phyloP scores from a whole-genome alignment of 2,797 vertebrate genomes.

The Pogonophryne albipinna region DNA sequence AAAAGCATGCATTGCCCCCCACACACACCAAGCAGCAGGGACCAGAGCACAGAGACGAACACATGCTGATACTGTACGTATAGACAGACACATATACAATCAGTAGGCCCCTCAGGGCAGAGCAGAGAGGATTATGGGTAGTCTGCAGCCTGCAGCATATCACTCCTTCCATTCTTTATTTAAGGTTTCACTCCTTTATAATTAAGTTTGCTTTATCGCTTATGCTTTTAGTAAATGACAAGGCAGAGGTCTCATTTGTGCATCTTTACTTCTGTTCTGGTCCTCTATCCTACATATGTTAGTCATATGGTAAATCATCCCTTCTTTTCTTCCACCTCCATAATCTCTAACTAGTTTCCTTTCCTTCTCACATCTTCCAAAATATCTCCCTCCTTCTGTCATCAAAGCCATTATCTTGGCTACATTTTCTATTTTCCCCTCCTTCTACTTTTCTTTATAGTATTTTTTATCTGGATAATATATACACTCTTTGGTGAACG shows the following conservation, averaged over 20 bases:
- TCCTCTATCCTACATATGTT: conserved; percentile 8
- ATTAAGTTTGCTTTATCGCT: conserved; percentile 28
- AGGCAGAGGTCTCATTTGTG: conserved; percentile 20
- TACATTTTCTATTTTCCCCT: conserved; percentile 13
- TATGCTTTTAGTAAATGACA: conserved; percentile 22
- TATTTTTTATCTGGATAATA: conserved; percentile 42
- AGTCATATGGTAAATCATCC: background rate
- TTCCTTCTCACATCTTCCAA: conserved; percentile 26
- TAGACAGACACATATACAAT: conserved; percentile 34
- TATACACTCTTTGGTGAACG: conserved; percentile 16
- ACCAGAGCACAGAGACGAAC: conserved; percentile 15
- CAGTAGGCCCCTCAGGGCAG: conserved; percentile 20
- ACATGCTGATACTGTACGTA: conserved; percentile 30
- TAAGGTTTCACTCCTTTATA: conserved; percentile 50
- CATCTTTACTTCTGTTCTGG: conserved; percentile 11
- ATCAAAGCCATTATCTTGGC: conserved; percentile 47
- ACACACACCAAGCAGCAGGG: conserved; percentile 28
- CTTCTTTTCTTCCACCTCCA: conserved; percentile 11
- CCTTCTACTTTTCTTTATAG: conserved; percentile 26
- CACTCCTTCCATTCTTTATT: conserved; percentile 36
- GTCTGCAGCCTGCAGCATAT: conserved; percentile 40
- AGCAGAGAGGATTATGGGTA: conserved; percentile 50
- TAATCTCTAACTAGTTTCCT: conserved; percentile 20
- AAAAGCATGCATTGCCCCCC: conserved; percentile 10
- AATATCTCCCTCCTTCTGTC: conserved; percentile 27